Base-by-base conservation (phyloP, 2,888 invertebrate species). In the Neuroscelio doddi region DNA sequence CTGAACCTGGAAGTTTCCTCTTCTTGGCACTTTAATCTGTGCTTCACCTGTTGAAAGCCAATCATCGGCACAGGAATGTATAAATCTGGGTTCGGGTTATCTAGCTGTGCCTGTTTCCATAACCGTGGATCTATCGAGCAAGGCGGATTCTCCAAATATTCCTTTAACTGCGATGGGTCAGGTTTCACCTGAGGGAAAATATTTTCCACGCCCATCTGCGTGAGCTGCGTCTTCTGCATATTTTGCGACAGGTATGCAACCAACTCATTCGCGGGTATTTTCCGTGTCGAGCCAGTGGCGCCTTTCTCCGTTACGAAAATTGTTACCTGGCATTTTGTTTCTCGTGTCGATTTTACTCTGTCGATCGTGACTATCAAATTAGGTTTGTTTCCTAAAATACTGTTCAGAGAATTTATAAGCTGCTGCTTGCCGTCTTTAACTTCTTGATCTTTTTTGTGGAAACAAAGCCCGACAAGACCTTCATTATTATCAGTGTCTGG, bases 91-190 rank as follows among this genome's bases (percentile, higher is more conserved):
- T 98, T 94, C 0, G 98, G 99, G 86, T 99, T 99, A 79, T 98
- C 97, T 21, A 92, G 86, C 78, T 96, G 96, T 0, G 98, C 98
- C 84, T 98, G 97, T 77, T 94, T 92, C 99, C 99, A 99, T 75
- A 98, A 87, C 63, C 95, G 88, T 42, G 92, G 91, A 84, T 97
- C 96, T 79, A 98, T 93, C n/a, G 96, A 94, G 90, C 83, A 56
- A 0, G 97, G 98, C n/a, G 97, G 93, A 73, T 90, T 92, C 74
- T 94, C 93, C 59, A 97, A 86, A 85, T 98, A 98, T 74, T 95
- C 93, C 70, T 94, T 92, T 10, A 96, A 79, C 79, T 93, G 92
- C 61, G 92, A 91, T 49, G 91, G 92, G 69, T 93, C 90, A 38
- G 96, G 92, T 36, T 91, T 88, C 0, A 93, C 90, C 80, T 93